These are phyloP conservation scores for Notospermus geniculatus DNA, from an alignment of 1,140 invertebrate species.

Conservation along the genomic window DNA sequence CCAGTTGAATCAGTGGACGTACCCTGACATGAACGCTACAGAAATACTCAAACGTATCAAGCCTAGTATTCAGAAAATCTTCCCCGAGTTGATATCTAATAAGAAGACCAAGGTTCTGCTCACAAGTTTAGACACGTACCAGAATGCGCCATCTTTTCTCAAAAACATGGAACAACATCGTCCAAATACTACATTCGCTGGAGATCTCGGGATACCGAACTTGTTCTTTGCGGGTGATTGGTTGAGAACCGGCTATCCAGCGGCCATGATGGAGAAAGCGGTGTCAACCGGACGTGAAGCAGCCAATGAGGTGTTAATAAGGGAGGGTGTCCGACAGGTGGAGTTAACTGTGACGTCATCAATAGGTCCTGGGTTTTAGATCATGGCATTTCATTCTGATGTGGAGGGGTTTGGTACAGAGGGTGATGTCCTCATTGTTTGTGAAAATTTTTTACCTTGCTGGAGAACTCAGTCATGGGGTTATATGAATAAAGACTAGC, in stretches of 20 bases:
- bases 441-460: no score
- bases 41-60: constrained; percentile 17
- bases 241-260: constrained; percentile 18
- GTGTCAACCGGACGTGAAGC: constrained; percentile 22
- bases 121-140: constrained; percentile 16
- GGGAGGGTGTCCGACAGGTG: constrained; percentile 19
- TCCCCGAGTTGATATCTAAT: constrained; percentile 20
- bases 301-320: constrained; percentile 19
- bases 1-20: constrained; percentile 19
- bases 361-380: constrained; percentile 20
- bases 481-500: no score
- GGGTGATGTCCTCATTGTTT: no score
- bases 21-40: constrained; percentile 11
- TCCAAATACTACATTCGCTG: background rate
- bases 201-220: constrained; percentile 3
- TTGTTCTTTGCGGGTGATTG: constrained; percentile 24
- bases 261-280: constrained; percentile 22
- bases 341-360: constrained; percentile 12
- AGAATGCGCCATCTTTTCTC: constrained; percentile 21
- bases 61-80: constrained; percentile 17
- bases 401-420: no score
- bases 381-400: no score
- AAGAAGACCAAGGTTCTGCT: constrained; percentile 16
- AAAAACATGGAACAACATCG: constrained; percentile 9
- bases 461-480: no score